These are phyloP conservation scores for Phyllostomus discolor DNA, from an alignment of 2,113 vertebrate species.

Conservation along the genomic window DNA sequence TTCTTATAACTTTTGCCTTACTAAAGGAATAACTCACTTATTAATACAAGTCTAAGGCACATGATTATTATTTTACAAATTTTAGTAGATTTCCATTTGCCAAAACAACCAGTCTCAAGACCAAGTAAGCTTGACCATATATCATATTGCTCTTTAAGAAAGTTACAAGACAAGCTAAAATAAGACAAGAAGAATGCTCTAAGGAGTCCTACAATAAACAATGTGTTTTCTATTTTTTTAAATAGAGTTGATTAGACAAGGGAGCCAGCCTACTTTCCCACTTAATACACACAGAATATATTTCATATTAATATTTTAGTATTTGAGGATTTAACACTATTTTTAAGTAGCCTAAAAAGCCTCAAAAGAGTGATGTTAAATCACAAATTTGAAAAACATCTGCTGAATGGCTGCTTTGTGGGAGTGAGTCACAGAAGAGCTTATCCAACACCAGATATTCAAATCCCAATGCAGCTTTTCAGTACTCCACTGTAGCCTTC, in stretches of 20 bases:
- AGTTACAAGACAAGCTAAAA: not conserved
- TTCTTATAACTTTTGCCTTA: not conserved
- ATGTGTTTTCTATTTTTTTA: not conserved
- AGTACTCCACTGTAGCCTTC: not conserved
- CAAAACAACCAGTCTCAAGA: not conserved
- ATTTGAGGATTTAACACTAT: constrained; percentile 1
- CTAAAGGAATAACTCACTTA: not conserved
- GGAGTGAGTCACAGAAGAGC: not conserved
- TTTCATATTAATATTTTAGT: not conserved
- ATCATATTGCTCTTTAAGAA: not conserved
- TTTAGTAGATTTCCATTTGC: not conserved
- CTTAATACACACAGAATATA: not conserved
- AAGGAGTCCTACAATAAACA: not conserved
- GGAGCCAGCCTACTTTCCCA: not conserved
- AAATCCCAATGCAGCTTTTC: not conserved
- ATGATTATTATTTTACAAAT: not conserved
- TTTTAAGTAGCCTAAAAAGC: not conserved
- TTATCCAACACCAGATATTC: not conserved
- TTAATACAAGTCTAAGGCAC: not conserved
- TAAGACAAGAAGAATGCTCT: not conserved
- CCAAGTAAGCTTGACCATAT: not conserved
- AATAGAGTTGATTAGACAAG: not conserved
- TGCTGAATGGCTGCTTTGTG: not conserved
- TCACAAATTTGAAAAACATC: not conserved
- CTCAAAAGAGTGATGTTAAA: not conserved